Conservation (phyloP, 1,140 invertebrate genomes). For the Rhopalosiphum padi region DNA sequence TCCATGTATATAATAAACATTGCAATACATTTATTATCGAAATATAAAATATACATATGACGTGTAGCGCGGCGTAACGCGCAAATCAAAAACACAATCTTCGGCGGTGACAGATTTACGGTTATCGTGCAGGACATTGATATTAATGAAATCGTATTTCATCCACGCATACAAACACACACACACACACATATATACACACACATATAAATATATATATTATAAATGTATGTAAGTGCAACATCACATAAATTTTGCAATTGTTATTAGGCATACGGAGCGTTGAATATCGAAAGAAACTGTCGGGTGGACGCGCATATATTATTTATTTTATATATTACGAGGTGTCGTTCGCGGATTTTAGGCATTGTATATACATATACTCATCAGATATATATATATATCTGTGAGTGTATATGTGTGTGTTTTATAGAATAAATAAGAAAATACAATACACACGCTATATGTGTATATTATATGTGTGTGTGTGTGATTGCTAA, state of each 20-base stretch:
- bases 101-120: conserved; percentile 26
- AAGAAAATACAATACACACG: not conserved
- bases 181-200: not conserved
- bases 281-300: conserved; percentile 1
- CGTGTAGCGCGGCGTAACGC: not conserved
- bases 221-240: not conserved
- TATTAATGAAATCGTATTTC: conserved; percentile 49
- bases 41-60: not conserved
- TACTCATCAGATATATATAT: not conserved
- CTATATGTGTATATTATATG: not conserved
- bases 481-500: not conserved
- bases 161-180: not conserved
- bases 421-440: not conserved
- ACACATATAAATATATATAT: not conserved
- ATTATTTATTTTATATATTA: not conserved
- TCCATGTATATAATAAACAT: not conserved
- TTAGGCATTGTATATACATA: not conserved
- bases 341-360: not conserved
- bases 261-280: not conserved
- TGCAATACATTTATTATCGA: not conserved
- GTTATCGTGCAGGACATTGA: conserved; percentile 33
- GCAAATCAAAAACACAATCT: conserved; percentile 28
- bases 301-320: not conserved
- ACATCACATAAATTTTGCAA: conserved; percentile 25
- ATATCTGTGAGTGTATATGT: not conserved